A percentile compares a stretch with the other conserved stretches of the same genome.
Conservation (phyloP, 2,888 invertebrate species). For the Drosophila kuntzei region DNA sequence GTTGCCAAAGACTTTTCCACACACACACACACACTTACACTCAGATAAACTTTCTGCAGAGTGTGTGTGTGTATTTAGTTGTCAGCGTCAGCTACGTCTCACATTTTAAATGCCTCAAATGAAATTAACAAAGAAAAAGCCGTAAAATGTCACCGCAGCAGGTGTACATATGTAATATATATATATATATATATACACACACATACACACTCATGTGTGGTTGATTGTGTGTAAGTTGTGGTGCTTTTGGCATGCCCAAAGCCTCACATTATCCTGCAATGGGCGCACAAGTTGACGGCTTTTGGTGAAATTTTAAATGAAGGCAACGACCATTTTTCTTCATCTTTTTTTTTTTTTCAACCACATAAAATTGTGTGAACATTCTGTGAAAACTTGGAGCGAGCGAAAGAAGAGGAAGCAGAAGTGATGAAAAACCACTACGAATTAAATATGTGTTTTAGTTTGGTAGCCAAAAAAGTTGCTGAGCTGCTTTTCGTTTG, state of each 20-base stretch:
- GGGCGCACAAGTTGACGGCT: constrained; percentile 55
- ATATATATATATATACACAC: constrained; percentile 13
- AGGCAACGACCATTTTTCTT: constrained; percentile 41
- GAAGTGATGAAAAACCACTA: constrained; percentile 32
- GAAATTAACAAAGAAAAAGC: constrained; percentile 79
- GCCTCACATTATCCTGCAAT: constrained; percentile 62
- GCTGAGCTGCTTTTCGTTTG: constrained; percentile 17
- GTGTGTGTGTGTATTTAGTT: constrained; percentile 67
- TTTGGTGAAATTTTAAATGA: constrained; percentile 66
- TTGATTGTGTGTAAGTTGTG: constrained; percentile 23
- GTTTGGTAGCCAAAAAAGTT: constrained; percentile 21
- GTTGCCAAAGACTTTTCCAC: constrained; percentile 70
- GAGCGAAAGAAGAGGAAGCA: neutral
- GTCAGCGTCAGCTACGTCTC: constrained; percentile 73
- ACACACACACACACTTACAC: constrained; percentile 29
- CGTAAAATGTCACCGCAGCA: constrained; percentile 80
- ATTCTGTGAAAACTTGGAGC: constrained; percentile 33
- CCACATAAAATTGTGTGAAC: constrained; percentile 35
- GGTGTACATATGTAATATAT: constrained; percentile 57
- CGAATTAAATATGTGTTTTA: constrained; percentile 52
- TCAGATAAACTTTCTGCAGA: constrained; percentile 14
- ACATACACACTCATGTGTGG: constrained; percentile 8
- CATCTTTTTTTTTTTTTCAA: constrained; percentile 7
- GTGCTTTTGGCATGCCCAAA: constrained; percentile 41
- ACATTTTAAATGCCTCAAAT: constrained; percentile 80